Conservation (phyloP, 2,888 invertebrate species). For the Apomyelois bistriatella region DNA sequence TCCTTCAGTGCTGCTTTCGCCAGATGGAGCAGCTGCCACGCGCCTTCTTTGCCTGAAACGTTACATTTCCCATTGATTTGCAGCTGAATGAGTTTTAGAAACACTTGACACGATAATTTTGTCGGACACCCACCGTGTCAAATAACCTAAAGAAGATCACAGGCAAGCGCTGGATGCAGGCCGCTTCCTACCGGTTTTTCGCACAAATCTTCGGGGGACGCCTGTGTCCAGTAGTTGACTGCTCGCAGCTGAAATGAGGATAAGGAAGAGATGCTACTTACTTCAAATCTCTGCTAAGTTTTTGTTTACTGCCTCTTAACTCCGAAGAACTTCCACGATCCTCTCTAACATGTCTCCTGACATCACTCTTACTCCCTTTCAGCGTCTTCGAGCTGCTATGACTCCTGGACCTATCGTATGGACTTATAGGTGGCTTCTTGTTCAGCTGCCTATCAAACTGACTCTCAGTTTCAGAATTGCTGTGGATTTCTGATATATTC, state of each 20-base stretch:
- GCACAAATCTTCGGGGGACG: no score
- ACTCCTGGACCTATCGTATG: conserved; percentile 67
- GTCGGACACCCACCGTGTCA: no score
- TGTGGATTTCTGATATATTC: conserved; percentile 78
- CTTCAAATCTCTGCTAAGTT: conserved; percentile 62
- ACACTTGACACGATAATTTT: no score
- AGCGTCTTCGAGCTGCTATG: conserved; percentile 72
- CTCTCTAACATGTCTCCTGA: conserved; percentile 35
- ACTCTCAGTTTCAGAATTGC: conserved; percentile 67
- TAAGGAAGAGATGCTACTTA: no score
- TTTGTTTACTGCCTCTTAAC: conserved; percentile 62
- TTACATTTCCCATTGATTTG: background rate
- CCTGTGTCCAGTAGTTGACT: no score
- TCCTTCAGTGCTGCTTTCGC: conserved; percentile 86
- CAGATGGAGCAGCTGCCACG: conserved; percentile 74
- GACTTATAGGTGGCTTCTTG: conserved; percentile 67
- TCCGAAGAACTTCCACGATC: conserved; percentile 56
- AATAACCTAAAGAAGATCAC: no score
- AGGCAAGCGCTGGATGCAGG: no score
- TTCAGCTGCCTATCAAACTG: conserved; percentile 49
- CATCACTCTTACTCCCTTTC: conserved; percentile 45
- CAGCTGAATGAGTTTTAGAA: no score
- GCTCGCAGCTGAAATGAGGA: no score
- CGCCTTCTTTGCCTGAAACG: conserved; percentile 55
- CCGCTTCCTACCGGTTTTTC: no score